A percentile compares a stretch with the other conserved stretches of the same genome.
phyloP scores from a whole-genome alignment of 1,140 invertebrate genomes.

The Cyrtorhinus lividipennis region DNA sequence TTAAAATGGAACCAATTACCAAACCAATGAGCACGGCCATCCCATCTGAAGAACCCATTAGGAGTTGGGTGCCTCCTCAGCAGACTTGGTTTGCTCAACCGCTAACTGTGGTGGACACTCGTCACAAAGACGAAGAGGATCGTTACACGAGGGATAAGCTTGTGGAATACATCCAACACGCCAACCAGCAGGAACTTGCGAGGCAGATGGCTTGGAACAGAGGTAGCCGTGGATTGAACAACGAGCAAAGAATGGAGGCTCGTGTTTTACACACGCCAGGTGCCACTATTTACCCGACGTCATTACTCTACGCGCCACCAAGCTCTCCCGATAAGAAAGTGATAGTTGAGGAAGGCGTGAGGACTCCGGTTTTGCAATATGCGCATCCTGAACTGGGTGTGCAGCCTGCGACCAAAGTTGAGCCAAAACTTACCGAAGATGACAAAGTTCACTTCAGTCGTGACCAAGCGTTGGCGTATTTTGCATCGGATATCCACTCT shows the following conservation, averaged over 20 bases:
- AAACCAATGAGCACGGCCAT: background rate
- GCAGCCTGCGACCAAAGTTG: slow-evolving; percentile 46
- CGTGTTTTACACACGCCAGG: slow-evolving; percentile 50
- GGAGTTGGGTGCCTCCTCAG: background rate
- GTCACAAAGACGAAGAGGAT: slow-evolving; percentile 5
- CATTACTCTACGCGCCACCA: slow-evolving; percentile 41
- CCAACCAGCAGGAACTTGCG: slow-evolving; percentile 43
- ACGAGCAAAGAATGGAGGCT: slow-evolving; percentile 40
- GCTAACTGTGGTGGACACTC: background rate
- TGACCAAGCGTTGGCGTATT: slow-evolving; percentile 26
- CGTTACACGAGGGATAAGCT: slow-evolving; percentile 25
- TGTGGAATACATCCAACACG: slow-evolving; percentile 45
- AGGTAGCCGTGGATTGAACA: slow-evolving; percentile 8
- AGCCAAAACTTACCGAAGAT: slow-evolving; percentile 30
- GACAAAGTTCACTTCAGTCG: slow-evolving; percentile 28
- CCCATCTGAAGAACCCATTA: background rate
- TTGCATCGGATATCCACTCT: slow-evolving; percentile 29
- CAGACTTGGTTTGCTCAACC: background rate
- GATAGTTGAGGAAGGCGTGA: slow-evolving; percentile 45
- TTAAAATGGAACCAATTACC: slow-evolving; percentile 21
- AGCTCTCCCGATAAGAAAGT: slow-evolving; percentile 28
- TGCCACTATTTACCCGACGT: slow-evolving; percentile 44
- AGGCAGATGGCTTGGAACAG: slow-evolving; percentile 16
- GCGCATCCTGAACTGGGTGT: slow-evolving; percentile 61
- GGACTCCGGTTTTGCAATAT: slow-evolving; percentile 58